Conservation (phyloP, 2,888 invertebrate species). For the Cantharis flavilabris region DNA sequence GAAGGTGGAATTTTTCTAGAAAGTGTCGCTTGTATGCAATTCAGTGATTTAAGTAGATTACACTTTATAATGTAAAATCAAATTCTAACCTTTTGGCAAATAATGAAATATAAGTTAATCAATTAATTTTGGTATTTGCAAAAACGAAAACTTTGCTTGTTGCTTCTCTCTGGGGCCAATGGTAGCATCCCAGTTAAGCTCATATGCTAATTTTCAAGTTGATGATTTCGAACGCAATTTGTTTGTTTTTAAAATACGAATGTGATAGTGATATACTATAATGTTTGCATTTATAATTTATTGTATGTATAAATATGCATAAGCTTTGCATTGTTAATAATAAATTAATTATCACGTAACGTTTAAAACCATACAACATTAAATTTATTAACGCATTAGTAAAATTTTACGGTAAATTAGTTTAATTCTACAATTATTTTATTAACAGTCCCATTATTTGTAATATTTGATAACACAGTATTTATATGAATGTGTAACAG, state of each 20-base stretch:
- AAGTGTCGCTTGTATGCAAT: slow-evolving; percentile 30
- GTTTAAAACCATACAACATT: neutral
- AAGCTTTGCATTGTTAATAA: neutral
- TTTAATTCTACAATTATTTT: neutral
- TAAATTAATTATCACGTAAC: neutral
- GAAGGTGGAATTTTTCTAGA: slow-evolving; percentile 41
- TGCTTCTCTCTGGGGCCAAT: neutral
- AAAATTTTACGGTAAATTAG: neutral
- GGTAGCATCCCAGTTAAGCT: neutral
- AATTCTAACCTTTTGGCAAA: neutral
- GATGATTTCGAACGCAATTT: neutral
- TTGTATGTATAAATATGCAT: neutral
- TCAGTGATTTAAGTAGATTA: neutral
- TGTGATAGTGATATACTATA: neutral
- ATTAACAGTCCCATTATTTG: neutral
- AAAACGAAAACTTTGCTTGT: neutral
- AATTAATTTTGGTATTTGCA: neutral
- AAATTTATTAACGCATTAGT: neutral
- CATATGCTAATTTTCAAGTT: neutral
- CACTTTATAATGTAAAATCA: neutral
- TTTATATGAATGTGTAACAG: neutral
- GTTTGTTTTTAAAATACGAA: neutral
- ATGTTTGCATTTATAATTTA: neutral
- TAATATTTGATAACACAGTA: neutral
- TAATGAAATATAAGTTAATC: neutral